Base-by-base conservation (phyloP, 2,888 invertebrate species). In the Galeruca laticollis region DNA sequence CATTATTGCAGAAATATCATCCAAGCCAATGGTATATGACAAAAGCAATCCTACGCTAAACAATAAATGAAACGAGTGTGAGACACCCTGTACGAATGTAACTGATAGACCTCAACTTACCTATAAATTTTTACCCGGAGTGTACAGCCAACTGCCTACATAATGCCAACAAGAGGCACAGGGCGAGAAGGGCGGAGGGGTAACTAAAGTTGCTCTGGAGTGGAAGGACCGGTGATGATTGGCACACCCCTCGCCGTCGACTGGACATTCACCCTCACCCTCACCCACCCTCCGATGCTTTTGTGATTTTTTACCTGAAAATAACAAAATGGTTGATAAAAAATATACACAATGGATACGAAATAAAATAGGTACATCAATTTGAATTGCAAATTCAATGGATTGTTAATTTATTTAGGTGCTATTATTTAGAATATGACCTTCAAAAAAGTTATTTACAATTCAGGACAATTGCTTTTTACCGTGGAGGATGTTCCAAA, bases 171-270 rank as follows among this genome's bases (percentile, higher is more conserved):
- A 8, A 6, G 26, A 26, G 40, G 35, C 33, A 35, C 0, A 20
- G 37, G 63, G 35, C 18, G 40, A 21, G 13, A n/a, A 43, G 69
- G 60, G 61, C 37, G 60, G 70, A 31, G 69, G 72, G 70, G 65
- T 51, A 68, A 37, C 13, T 43, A 61, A 69, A 74, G 69, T 72
- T 65, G 72, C 65, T 69, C 37, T 69, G 51, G 72, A 73, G 74
- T 74, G 74, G 72, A 65, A 68, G 74, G 75, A 73, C 73, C 77
- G 80, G 76, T 80, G 78, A 80, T 77, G 80, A 83, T 81, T 80
- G 81, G 82, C 76, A 79, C 76, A 80, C 80, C 81, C 78, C 78
- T 78, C 72, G 79, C 78, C 77, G 81, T 75, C 81, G 77, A 78
- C 81, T 80, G 82, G 81, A 81, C 82, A 81, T 74, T 77, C 77